Evolutionary conservation across 2,888 invertebrate species (phyloP).

Genomic region (Pristionchus mayeri): DNA sequence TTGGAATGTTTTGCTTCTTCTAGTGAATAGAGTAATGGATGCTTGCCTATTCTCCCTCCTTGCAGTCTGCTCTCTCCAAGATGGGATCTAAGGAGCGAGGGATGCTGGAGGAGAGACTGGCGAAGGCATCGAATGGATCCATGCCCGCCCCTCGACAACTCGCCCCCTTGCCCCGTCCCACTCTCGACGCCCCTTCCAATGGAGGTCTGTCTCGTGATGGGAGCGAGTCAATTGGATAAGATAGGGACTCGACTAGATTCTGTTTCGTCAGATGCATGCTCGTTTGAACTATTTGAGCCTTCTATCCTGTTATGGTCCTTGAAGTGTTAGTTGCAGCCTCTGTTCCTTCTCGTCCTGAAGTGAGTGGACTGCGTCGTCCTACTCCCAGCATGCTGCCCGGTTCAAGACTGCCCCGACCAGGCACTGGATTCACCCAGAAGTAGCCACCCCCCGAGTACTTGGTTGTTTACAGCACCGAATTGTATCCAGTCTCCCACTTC

Average conservation of each 20-base stretch:
- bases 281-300: background rate
- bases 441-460: background rate
- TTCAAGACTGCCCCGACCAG: background rate
- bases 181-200: background rate
- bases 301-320: too few species aligned
- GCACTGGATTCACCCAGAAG: slow-evolving; percentile 26
- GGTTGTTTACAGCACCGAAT: background rate
- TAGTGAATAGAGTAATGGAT: too few species aligned
- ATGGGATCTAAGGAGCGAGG: slow-evolving; percentile 15
- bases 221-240: background rate
- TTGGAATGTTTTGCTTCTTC: too few species aligned
- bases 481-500: background rate
- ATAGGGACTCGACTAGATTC: background rate
- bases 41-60: too few species aligned
- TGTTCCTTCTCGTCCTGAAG: background rate
- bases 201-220: background rate
- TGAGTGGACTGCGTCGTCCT: background rate
- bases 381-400: background rate
- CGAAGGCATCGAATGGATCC: slow-evolving; percentile 16
- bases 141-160: slow-evolving; percentile 42
- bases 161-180: slow-evolving; percentile 35
- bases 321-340: background rate
- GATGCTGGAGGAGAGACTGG: background rate
- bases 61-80: background rate
- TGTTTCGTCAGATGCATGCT: too few species aligned